Evolutionary conservation across 2,888 invertebrate genomes (phyloP).

Genomic region (Oscheius sp.): DNA sequence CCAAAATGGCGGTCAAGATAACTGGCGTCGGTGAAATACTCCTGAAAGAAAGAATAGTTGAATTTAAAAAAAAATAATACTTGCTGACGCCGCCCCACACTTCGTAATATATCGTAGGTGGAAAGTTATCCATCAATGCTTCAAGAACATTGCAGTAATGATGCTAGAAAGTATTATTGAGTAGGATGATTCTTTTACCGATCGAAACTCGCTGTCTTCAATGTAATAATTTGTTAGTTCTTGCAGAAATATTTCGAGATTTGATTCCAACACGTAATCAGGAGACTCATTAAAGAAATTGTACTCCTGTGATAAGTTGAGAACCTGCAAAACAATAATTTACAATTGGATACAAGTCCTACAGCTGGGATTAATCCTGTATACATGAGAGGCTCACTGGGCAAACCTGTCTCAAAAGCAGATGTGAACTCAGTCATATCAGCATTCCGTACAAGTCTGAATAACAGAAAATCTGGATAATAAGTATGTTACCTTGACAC

Average conservation of each 20-base stretch:
- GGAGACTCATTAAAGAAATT: constrained; percentile 24
- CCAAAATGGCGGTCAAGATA: constrained; percentile 6
- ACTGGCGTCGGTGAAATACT: not conserved
- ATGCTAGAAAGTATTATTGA: not conserved
- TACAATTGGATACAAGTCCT: not conserved
- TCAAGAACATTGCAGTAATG: constrained; percentile 5
- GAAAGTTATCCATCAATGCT: constrained; percentile 21
- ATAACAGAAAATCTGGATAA: not conserved
- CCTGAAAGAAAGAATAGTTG: constrained; percentile 1
- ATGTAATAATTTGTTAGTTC: not conserved
- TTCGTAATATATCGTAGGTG: constrained; percentile 33
- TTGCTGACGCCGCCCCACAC: constrained; percentile 25
- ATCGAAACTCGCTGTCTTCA: not conserved
- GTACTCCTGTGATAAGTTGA: constrained; percentile 22
- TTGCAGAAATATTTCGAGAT: constrained; percentile 26
- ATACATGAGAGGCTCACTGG: constrained; percentile 18
- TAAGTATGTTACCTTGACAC: constrained; percentile 25
- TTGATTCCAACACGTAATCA: constrained; percentile 26
- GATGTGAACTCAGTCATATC: constrained; percentile 15
- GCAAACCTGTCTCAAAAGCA: constrained; percentile 27
- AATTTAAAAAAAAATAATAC: not conserved
- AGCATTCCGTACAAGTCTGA: constrained; percentile 30
- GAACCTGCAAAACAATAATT: constrained; percentile 8
- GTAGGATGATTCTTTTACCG: not conserved
- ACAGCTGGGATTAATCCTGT: constrained; percentile 17